Evolutionary conservation across 2,888 invertebrate genomes (phyloP).

Genomic region (Noctua janthe): DNA sequence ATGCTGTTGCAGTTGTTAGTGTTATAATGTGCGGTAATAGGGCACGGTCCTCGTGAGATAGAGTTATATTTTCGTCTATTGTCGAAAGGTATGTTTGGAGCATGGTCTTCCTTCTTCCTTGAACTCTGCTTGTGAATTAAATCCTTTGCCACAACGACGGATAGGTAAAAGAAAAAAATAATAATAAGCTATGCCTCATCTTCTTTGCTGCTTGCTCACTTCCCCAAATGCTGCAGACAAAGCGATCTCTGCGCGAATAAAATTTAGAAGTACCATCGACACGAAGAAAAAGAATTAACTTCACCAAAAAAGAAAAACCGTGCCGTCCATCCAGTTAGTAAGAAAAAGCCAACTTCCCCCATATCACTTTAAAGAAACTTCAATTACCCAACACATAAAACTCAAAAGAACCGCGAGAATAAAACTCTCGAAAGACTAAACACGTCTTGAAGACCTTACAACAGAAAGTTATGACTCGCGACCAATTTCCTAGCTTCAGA

Average conservation of each 20-base stretch:
- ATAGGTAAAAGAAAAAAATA: not conserved
- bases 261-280: not conserved
- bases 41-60: not conserved
- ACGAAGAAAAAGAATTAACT: not conserved
- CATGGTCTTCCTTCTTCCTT: not conserved
- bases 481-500: slow-evolving; percentile 61
- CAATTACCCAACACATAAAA: not conserved
- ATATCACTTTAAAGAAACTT: not conserved
- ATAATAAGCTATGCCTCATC: not conserved
- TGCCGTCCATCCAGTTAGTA: not conserved
- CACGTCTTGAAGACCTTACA: slow-evolving; percentile 30
- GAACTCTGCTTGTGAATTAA: not conserved
- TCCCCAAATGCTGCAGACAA: not conserved
- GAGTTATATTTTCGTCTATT: not conserved
- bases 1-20: slow-evolving; percentile 53
- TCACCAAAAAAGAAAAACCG: not conserved
- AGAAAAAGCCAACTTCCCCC: not conserved
- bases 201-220: not conserved
- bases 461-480: slow-evolving; percentile 60
- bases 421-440: slow-evolving; percentile 26
- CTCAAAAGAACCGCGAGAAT: not conserved
- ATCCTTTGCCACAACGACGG: not conserved
- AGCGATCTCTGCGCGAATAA: not conserved
- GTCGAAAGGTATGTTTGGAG: not conserved
- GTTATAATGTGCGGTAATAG: slow-evolving; percentile 39